phyloP scores from a whole-genome alignment of 2,797 vertebrate species.

The Pipistrellus nathusii region DNA sequence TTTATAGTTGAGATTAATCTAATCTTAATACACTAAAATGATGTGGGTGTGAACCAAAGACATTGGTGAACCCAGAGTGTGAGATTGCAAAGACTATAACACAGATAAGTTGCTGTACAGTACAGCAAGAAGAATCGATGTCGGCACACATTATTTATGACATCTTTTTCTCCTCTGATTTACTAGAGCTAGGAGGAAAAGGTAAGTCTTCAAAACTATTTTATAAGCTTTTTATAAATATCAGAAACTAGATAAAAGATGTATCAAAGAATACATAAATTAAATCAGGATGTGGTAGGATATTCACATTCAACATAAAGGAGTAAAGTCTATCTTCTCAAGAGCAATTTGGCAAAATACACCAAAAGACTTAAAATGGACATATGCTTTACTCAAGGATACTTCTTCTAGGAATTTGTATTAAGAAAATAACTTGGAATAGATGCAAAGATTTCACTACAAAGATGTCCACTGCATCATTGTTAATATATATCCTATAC shows the following conservation, averaged over 20 bases:
- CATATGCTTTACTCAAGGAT: neutral
- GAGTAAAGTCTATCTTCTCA: neutral
- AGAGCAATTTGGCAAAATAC: neutral
- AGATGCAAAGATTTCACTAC: neutral
- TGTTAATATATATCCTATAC: too few species aligned
- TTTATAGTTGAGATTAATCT: neutral
- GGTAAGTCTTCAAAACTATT: neutral
- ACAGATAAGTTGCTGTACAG: neutral
- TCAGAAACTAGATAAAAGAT: conserved; percentile 1
- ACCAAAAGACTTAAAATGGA: neutral
- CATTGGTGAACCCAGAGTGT: neutral
- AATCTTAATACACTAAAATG: conserved; percentile 50
- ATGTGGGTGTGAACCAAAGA: neutral
- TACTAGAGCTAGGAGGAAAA: neutral
- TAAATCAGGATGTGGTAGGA: neutral
- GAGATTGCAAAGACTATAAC: neutral
- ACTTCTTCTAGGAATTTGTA: neutral
- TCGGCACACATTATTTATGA: neutral
- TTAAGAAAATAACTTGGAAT: neutral
- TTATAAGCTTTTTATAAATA: neutral
- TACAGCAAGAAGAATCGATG: neutral
- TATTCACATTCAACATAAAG: too few species aligned
- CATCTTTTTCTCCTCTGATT: neutral
- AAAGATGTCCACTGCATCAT: neutral
- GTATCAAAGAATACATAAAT: neutral